Evolutionary conservation across 2,888 invertebrate species (phyloP).

Genomic region (Dolichomitus sp.): DNA sequence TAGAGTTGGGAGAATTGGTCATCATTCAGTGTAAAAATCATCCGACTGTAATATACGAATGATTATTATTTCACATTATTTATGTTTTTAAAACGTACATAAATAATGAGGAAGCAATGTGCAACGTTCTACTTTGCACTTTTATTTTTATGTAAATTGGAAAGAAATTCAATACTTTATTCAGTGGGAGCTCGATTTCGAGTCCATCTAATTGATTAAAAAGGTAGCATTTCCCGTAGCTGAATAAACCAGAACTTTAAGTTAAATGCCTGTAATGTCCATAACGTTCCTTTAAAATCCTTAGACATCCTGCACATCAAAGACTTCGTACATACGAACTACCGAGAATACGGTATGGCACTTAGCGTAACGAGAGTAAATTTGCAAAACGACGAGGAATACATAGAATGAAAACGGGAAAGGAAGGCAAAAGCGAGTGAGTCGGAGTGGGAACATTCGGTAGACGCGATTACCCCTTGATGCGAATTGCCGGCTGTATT

Average conservation of each 20-base stretch:
- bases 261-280: constrained; percentile 26
- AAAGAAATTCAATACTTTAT: constrained; percentile 28
- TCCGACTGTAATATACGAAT: no score
- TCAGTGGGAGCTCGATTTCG: constrained; percentile 1
- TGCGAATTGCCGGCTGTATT: constrained; percentile 48
- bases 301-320: constrained; percentile 46
- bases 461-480: constrained; percentile 55
- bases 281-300: constrained; percentile 36
- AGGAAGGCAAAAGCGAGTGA: constrained; percentile 4
- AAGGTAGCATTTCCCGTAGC: constrained; percentile 10
- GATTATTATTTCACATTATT: no score
- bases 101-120: no score
- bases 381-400: constrained; percentile 54
- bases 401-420: constrained; percentile 24
- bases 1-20: no score
- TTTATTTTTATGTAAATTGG: neutral
- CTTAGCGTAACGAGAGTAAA: constrained; percentile 68
- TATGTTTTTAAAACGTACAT: no score
- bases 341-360: constrained; percentile 45
- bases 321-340: constrained; percentile 46
- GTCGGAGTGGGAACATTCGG: neutral
- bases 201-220: constrained; percentile 54
- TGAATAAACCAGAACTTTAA: constrained; percentile 14
- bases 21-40: no score
- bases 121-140: no score